phyloP scores from a whole-genome alignment of 2,113 vertebrate species.

The Protomyctophum bolini region DNA sequence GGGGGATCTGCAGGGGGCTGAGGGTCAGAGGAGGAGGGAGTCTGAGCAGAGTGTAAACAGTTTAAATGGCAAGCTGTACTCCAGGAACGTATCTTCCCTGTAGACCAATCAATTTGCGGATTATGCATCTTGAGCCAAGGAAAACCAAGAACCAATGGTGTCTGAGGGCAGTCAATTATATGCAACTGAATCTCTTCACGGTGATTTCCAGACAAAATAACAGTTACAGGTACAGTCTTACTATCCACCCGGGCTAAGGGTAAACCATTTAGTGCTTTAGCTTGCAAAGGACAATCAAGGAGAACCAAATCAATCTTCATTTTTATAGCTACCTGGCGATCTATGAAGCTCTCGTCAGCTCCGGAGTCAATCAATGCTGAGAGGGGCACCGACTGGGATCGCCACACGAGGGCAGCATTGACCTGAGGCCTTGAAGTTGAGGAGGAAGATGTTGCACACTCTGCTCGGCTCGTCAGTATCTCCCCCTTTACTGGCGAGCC shows the following conservation, averaged over 20 bases:
- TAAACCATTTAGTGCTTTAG: background rate
- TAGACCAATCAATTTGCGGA: background rate
- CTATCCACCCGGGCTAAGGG: background rate
- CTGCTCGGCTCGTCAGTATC: background rate
- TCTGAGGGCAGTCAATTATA: background rate
- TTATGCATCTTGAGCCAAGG: background rate
- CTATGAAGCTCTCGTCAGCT: background rate
- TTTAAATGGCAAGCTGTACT: background rate
- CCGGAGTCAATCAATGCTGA: background rate
- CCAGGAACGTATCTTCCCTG: background rate
- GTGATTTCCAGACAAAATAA: background rate
- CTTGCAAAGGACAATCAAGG: background rate
- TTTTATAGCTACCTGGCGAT: no score
- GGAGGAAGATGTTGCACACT: background rate
- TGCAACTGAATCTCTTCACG: background rate
- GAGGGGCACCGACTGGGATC: background rate
- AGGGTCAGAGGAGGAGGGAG: no score
- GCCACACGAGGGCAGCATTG: background rate
- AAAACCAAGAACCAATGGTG: background rate
- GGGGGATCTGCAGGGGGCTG: background rate
- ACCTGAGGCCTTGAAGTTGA: background rate
- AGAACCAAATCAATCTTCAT: background rate
- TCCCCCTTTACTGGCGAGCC: background rate
- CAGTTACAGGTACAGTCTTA: background rate
- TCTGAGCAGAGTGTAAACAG: background rate